A percentile compares a stretch with the other conserved stretches of the same genome.
phyloP scores from a whole-genome alignment of 2,888 invertebrate genomes.

The Ariolimax columbianus region DNA sequence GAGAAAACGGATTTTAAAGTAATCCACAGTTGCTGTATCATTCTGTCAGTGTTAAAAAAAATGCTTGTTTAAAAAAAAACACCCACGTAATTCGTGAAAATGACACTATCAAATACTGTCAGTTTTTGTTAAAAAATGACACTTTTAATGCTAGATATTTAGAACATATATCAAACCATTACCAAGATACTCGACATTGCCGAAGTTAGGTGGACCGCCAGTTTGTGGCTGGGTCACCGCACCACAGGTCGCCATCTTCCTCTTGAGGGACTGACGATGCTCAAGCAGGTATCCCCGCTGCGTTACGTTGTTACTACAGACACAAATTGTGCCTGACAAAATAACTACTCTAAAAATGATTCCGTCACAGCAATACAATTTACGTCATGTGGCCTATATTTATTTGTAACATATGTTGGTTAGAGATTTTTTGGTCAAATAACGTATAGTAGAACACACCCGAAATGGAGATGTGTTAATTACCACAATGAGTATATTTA shows the following conservation, averaged over 20 bases:
- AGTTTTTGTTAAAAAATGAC: neutral
- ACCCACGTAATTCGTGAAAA: too few relatives aligned
- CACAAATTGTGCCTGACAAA: constrained; percentile 16
- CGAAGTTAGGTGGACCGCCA: constrained; percentile 35
- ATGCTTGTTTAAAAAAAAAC: too few relatives aligned
- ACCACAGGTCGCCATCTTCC: constrained; percentile 42
- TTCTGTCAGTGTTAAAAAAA: too few relatives aligned
- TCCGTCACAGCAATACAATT: neutral
- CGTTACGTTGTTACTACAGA: constrained; percentile 24
- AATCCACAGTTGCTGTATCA: too few relatives aligned
- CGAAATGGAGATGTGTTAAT: too few relatives aligned
- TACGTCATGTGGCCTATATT: neutral
- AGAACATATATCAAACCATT: neutral
- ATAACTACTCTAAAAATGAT: neutral
- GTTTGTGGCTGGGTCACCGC: constrained; percentile 42
- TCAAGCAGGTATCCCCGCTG: neutral
- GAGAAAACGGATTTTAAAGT: too few relatives aligned
- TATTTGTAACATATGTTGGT: neutral
- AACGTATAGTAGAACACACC: too few relatives aligned
- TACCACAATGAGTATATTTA: too few relatives aligned
- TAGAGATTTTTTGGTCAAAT: neutral
- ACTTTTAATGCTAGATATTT: neutral
- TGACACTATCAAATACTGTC: too few relatives aligned
- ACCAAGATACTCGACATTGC: constrained; percentile 48
- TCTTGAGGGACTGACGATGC: constrained; percentile 3